Evolutionary conservation across 2,888 invertebrate species (phyloP).

Genomic region (Adineta ricciae): DNA sequence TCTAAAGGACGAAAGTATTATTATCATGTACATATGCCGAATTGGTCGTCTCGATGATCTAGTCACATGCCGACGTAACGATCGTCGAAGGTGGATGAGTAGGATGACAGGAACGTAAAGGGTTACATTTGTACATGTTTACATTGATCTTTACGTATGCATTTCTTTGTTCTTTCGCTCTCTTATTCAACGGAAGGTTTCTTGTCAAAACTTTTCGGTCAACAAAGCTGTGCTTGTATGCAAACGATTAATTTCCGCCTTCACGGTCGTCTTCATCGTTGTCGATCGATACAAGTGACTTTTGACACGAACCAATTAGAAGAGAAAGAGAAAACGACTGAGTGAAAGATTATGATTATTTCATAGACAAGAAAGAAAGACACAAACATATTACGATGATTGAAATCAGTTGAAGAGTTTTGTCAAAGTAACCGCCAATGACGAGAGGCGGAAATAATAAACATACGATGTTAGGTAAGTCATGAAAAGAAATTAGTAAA

Average conservation of each 20-base stretch:
- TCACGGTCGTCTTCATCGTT: not conserved
- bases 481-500: not conserved
- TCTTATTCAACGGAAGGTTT: not conserved
- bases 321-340: not conserved
- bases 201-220: not conserved
- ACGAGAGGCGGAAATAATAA: not conserved
- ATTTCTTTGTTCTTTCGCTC: not conserved
- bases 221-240: not conserved
- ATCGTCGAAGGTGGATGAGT: not conserved
- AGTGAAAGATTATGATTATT: not conserved
- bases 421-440: not conserved
- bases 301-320: constrained; percentile 10
- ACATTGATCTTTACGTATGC: not conserved
- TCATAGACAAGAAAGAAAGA: not conserved
- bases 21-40: not conserved
- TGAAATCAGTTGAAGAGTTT: not conserved
- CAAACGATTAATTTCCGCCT: constrained; percentile 21
- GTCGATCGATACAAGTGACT: not conserved
- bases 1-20: not conserved
- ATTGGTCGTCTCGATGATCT: not conserved
- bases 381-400: not conserved
- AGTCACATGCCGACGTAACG: not conserved
- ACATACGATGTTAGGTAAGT: not conserved
- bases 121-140: not conserved
- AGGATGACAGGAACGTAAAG: not conserved